Conservation (phyloP, 1,140 invertebrate genomes). For the Neotoxoptera formosana region DNA sequence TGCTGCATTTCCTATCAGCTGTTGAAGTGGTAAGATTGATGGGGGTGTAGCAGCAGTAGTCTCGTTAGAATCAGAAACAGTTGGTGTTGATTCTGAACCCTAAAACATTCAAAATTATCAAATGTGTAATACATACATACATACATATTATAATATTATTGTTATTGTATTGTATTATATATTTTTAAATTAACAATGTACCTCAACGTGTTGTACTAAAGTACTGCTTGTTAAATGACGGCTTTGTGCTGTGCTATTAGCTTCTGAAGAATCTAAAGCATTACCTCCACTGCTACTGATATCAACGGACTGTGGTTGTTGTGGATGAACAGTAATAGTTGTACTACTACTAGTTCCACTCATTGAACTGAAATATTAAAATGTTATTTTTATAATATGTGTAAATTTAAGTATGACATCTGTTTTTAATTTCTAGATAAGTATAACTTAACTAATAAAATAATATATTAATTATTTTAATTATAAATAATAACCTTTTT, state of each 20-base stretch:
- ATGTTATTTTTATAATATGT: not conserved
- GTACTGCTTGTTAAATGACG: conserved; percentile 56
- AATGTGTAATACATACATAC: not conserved
- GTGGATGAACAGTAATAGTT: conserved; percentile 54
- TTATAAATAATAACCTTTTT: not conserved
- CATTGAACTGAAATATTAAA: conserved; percentile 41
- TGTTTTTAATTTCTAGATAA: not conserved
- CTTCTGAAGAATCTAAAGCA: conserved; percentile 50
- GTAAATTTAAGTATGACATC: too few species aligned
- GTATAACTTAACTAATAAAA: not conserved
- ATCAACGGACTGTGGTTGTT: conserved; percentile 53
- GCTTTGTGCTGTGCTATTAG: conserved; percentile 53
- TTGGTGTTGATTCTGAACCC: conserved; percentile 54
- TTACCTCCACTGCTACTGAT: conserved; percentile 50
- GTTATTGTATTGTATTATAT: not conserved
- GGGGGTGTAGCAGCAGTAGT: conserved; percentile 30
- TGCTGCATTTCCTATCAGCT: conserved; percentile 34
- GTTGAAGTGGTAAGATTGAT: conserved; percentile 46
- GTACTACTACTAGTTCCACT: conserved; percentile 56
- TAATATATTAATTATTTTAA: not conserved
- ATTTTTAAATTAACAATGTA: not conserved
- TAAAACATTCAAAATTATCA: not conserved
- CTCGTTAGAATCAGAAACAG: conserved; percentile 53
- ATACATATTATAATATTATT: not conserved
- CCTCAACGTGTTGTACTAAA: conserved; percentile 46